Percentiles rank a stretch among this genome's conserved stretches.
Evolutionary conservation across 2,888 invertebrate species (phyloP).

Genomic region (Seira musarum): DNA sequence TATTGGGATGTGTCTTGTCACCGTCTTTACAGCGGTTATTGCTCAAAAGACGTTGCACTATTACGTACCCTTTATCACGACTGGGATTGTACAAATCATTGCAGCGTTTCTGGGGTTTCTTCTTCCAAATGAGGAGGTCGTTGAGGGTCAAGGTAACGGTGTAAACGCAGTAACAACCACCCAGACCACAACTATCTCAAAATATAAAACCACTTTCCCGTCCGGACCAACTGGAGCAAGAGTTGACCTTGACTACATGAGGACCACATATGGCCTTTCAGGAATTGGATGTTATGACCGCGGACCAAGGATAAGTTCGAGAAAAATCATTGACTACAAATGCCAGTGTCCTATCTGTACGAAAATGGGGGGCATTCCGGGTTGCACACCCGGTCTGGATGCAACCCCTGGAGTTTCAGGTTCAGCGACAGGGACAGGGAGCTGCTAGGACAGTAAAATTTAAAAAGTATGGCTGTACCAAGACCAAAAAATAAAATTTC

Average conservation of each 20-base stretch:
- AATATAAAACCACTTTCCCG: not conserved
- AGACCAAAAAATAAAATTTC: no score
- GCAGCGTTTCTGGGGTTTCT: conserved; percentile 58
- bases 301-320: not conserved
- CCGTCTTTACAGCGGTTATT: conserved; percentile 34
- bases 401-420: no score
- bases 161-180: not conserved
- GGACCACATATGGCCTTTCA: not conserved
- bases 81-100: conserved; percentile 60
- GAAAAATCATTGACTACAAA: not conserved
- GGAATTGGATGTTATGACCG: no score
- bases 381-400: conserved; percentile 27
- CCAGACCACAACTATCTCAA: not conserved
- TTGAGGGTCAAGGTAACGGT: not conserved
- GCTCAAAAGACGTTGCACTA: conserved; percentile 44
- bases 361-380: conserved; percentile 38
- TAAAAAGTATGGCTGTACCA: no score
- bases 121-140: conserved; percentile 62
- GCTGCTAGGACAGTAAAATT: no score
- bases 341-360: conserved; percentile 48
- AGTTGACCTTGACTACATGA: not conserved
- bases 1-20: conserved; percentile 41
- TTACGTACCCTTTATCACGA: conserved; percentile 47
- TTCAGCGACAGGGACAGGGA: no score
- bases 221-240: not conserved